phyloP scores from a whole-genome alignment of 2,797 vertebrate species.

The Ataeniobius toweri region DNA sequence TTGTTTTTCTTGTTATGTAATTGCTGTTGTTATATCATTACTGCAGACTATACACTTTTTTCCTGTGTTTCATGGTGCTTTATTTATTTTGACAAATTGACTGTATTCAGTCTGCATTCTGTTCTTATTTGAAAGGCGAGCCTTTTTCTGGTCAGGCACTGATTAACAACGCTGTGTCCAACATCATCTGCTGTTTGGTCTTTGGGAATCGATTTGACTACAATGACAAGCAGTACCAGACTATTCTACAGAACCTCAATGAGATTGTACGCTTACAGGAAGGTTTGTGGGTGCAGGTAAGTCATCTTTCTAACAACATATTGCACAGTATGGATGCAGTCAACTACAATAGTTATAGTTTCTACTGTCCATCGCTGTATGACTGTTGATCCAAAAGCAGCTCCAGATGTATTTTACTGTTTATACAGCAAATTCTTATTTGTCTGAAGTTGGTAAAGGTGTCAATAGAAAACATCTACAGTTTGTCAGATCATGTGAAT shows the following conservation, averaged over 20 bases:
- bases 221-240: slow-evolving; percentile 45
- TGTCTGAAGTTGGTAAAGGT: too few relatives aligned
- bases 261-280: slow-evolving; percentile 38
- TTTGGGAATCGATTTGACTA: slow-evolving; percentile 74
- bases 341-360: background rate
- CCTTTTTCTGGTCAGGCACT: slow-evolving; percentile 49
- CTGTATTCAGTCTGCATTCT: background rate
- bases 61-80: background rate
- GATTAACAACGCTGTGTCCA: slow-evolving; percentile 68
- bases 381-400: background rate
- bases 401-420: background rate
- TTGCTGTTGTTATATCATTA: background rate
- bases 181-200: slow-evolving; percentile 72
- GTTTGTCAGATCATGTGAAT: too few relatives aligned
- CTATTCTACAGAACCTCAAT: slow-evolving; percentile 38
- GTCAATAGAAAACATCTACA: background rate
- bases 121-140: slow-evolving; percentile 44
- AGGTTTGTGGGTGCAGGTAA: slow-evolving; percentile 51
- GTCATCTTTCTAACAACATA: background rate
- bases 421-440: background rate
- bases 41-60: background rate
- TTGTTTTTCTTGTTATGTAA: background rate
- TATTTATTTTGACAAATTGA: background rate
- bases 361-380: background rate
- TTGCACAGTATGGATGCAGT: too few relatives aligned